Conservation (phyloP, 2,113 vertebrate species). For the Eretmochelys imbricata region DNA sequence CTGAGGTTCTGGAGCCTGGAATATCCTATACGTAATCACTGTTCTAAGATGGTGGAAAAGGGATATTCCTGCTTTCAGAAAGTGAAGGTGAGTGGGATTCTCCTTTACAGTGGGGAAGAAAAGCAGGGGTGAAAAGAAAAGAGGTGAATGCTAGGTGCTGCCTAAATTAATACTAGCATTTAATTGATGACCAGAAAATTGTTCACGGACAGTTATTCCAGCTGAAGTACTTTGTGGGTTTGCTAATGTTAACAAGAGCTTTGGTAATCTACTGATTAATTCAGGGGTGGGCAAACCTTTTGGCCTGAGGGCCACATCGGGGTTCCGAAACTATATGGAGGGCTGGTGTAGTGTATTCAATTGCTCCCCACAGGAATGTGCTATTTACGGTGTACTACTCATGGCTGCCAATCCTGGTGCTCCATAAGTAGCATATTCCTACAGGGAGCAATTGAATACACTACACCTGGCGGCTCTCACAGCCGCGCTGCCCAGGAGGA, state of each 20-base stretch:
- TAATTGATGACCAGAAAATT: neutral
- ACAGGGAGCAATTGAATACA: no score
- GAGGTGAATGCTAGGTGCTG: rapidly evolving
- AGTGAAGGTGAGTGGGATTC: rapidly evolving
- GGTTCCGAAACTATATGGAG: no score
- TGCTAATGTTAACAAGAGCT: neutral
- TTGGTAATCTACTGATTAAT: neutral
- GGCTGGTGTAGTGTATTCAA: no score
- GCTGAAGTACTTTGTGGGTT: neutral
- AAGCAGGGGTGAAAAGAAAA: neutral
- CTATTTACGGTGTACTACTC: no score
- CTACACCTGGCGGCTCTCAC: no score
- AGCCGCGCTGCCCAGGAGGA: no score
- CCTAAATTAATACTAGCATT: neutral
- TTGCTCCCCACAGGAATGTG: no score
- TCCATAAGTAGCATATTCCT: no score
- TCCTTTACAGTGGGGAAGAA: neutral
- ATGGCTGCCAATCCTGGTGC: no score
- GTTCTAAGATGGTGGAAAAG: neutral
- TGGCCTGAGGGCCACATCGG: no score
- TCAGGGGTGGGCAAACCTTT: no score
- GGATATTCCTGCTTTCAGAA: rapidly evolving
- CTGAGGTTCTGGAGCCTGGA: neutral
- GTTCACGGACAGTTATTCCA: neutral
- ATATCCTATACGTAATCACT: neutral